Evolutionary conservation across 2,797 vertebrate species (phyloP).

Genomic region (Spinus pinus): DNA sequence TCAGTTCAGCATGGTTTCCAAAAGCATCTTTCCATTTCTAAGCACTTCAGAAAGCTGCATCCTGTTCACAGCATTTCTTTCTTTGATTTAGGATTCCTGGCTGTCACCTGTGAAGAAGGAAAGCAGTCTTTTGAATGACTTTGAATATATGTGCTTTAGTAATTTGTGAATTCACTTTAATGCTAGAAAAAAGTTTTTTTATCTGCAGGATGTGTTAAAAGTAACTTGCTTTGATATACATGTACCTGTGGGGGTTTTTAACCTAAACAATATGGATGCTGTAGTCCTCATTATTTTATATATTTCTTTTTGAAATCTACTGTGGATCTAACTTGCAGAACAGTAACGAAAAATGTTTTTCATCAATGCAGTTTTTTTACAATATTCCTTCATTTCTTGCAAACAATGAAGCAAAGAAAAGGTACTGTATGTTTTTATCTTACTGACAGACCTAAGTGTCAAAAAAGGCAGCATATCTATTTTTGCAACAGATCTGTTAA

Average conservation of each 20-base stretch:
- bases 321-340: background rate
- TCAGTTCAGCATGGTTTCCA: background rate
- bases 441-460: background rate
- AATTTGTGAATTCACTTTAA: background rate
- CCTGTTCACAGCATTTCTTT: background rate
- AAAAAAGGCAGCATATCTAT: background rate
- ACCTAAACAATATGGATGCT: background rate
- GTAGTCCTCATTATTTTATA: background rate
- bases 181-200: background rate
- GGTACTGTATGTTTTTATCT: background rate
- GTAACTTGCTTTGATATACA: background rate
- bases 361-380: background rate
- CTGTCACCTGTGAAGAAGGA: background rate
- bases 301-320: background rate
- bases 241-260: background rate
- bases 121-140: background rate
- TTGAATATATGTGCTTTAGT: background rate
- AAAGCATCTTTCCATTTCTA: background rate
- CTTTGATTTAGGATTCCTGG: background rate
- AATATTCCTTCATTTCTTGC: background rate
- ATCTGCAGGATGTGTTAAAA: background rate
- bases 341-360: background rate
- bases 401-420: background rate
- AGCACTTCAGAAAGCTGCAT: background rate
- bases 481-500: background rate